These are phyloP conservation scores for Anodontia alba DNA, from an alignment of 2,888 invertebrate genomes.

Conservation along the genomic window DNA sequence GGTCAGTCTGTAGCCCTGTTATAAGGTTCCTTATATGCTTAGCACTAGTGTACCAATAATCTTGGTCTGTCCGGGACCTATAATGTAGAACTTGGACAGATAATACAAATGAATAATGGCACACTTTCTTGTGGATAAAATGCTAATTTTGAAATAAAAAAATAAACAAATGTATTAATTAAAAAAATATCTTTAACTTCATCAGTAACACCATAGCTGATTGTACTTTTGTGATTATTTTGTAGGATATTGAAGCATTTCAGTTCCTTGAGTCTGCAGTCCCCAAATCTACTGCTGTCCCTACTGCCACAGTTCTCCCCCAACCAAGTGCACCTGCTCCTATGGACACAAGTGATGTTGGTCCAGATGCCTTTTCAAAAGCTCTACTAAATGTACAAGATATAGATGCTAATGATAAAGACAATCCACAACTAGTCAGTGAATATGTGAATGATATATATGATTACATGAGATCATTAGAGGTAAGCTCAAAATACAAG, in stretches of 20 bases:
- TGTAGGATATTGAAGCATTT: constrained; percentile 41
- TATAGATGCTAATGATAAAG: constrained; percentile 90
- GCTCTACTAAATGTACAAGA: constrained; percentile 75
- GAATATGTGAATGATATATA: constrained; percentile 96
- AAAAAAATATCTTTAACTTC: too few relatives aligned
- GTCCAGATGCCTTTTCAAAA: constrained; percentile 76
- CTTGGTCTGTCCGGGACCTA: too few relatives aligned
- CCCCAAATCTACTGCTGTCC: constrained; percentile 43
- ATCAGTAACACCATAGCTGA: too few relatives aligned
- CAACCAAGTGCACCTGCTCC: constrained; percentile 60
- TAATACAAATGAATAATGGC: too few relatives aligned
- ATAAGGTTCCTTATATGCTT: too few relatives aligned
- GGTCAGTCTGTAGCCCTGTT: too few relatives aligned
- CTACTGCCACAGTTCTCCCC: constrained; percentile 55
- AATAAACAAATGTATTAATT: too few relatives aligned
- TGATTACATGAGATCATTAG: constrained; percentile 91
- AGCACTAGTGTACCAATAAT: too few relatives aligned
- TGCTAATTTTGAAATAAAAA: too few relatives aligned
- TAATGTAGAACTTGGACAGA: too few relatives aligned
- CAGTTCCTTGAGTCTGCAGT: constrained; percentile 47
- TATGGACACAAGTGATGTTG: constrained; percentile 79
- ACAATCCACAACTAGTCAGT: constrained; percentile 92
- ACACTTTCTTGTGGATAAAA: too few relatives aligned
- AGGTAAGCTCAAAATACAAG: constrained; percentile 86
- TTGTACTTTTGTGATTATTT: too few relatives aligned